Conservation (phyloP, 2,797 vertebrate species). For the Oceanodroma leucorhoa region DNA sequence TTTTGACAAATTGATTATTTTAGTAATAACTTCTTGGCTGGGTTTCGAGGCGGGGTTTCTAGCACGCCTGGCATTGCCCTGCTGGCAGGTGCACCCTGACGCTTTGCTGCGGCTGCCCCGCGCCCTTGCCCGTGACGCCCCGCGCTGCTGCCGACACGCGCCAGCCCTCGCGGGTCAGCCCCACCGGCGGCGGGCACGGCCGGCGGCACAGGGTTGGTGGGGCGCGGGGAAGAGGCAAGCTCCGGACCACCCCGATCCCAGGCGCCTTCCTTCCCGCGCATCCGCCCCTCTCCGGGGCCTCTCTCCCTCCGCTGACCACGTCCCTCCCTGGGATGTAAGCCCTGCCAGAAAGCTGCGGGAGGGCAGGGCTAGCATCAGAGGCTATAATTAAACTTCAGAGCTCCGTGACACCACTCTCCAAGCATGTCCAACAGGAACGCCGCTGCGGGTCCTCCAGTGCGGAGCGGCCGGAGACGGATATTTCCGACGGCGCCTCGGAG, state of each 20-base stretch:
- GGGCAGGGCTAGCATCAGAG: background rate
- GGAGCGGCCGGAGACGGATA: background rate
- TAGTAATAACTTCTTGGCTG: background rate
- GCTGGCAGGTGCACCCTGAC: background rate
- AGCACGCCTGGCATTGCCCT: background rate
- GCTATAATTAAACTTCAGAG: background rate
- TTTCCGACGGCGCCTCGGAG: rapidly evolving
- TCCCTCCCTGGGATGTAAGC: background rate
- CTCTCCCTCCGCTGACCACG: rapidly evolving
- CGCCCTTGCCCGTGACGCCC: rapidly evolving
- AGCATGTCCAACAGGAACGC: background rate
- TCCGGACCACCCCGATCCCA: background rate
- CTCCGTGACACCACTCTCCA: background rate
- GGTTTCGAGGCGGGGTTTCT: background rate
- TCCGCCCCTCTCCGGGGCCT: rapidly evolving
- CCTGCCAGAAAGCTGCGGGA: background rate
- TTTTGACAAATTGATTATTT: background rate
- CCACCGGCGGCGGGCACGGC: rapidly evolving
- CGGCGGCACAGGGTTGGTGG: too few relatives aligned
- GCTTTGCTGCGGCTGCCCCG: rapidly evolving
- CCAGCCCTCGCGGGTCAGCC: too few relatives aligned
- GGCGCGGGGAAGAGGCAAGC: rapidly evolving
- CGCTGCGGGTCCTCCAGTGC: rapidly evolving
- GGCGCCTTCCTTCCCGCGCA: background rate
- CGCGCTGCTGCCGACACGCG: rapidly evolving